Evolutionary conservation across 2,113 vertebrate species (phyloP).

Genomic region (Picathartes gymnocephalus): DNA sequence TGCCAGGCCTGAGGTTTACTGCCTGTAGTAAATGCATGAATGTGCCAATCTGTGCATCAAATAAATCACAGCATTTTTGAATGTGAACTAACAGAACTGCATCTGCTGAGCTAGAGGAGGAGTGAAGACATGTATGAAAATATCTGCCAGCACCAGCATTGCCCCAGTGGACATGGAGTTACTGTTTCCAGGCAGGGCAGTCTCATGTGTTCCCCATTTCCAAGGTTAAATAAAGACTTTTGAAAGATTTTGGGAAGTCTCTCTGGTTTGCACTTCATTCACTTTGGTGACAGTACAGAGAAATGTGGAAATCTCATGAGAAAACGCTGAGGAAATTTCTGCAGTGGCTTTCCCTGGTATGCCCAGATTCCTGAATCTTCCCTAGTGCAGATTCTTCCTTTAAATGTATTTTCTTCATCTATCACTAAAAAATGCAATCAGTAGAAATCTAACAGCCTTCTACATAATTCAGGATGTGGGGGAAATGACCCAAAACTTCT

Average conservation of each 20-base stretch:
- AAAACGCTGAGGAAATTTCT: neutral
- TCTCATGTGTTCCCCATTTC: neutral
- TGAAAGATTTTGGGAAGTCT: neutral
- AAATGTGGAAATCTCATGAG: fast-evolving
- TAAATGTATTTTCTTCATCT: neutral
- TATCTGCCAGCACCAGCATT: neutral
- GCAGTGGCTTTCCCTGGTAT: neutral
- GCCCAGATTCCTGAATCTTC: neutral
- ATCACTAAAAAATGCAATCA: neutral
- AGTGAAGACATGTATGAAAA: neutral
- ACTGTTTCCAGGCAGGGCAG: neutral
- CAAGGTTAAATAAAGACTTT: neutral
- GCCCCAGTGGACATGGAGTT: neutral
- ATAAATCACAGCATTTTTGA: neutral
- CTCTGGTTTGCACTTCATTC: neutral
- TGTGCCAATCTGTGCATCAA: neutral
- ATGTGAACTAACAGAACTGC: neutral
- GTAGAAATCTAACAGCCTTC: neutral
- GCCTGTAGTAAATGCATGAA: neutral
- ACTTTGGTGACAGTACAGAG: neutral
- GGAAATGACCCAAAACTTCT: neutral
- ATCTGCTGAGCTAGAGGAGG: neutral
- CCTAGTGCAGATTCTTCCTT: neutral
- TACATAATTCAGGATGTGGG: neutral
- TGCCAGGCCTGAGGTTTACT: neutral